Conservation (phyloP, 2,888 invertebrate species). For the Noctua pronuba region DNA sequence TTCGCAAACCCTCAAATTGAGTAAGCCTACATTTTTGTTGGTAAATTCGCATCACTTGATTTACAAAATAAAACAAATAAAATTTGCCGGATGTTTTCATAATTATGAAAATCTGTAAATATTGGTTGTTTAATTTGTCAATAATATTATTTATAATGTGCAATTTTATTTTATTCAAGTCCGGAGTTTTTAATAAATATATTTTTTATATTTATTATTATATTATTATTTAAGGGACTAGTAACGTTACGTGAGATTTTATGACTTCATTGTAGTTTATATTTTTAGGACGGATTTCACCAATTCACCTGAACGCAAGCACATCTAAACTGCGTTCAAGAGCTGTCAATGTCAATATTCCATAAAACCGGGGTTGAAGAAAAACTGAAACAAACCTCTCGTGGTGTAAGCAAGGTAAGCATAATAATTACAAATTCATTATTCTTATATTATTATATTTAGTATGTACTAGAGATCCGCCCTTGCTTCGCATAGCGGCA, state of each 20-base stretch:
- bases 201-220: background rate
- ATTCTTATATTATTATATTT: too few relatives aligned
- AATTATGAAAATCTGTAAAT: conserved; percentile 17
- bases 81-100: background rate
- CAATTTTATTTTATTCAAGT: background rate
- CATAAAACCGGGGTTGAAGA: background rate
- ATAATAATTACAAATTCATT: background rate
- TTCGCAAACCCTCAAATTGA: conserved; percentile 50
- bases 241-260: background rate
- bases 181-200: background rate
- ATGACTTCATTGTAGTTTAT: background rate
- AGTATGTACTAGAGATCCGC: too few relatives aligned
- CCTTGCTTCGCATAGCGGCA: too few relatives aligned
- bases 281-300: background rate
- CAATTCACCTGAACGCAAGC: background rate
- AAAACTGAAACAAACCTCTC: background rate
- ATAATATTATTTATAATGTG: background rate
- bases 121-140: background rate
- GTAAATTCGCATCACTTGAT: conserved; percentile 12
- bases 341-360: background rate
- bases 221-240: background rate
- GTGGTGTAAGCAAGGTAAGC: background rate
- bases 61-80: conserved; percentile 3
- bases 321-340: background rate
- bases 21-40: conserved; percentile 36